Base-by-base conservation (phyloP, 1,140 invertebrate species). In the Helicoverpa zea region DNA sequence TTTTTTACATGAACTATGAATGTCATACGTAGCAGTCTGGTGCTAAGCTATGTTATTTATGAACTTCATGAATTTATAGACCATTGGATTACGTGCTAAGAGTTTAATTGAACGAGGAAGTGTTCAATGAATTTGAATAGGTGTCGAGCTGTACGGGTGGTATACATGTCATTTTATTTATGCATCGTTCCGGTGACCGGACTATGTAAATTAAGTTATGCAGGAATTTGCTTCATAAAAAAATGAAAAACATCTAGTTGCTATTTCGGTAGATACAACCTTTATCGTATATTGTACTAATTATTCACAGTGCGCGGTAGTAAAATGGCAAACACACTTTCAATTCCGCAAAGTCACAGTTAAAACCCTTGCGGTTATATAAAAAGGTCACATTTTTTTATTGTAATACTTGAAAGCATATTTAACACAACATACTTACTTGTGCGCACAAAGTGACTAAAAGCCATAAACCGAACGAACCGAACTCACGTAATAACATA, bases 391-490 rank as follows among this genome's bases (percentile, higher is more conserved):
- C 47, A 63, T 30, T 51, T 23, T 29, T 29, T 43, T 47, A 64
- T 43, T n/a, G 13, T 18, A 64, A 64, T 29, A 59, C 11, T 47
- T 16, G 18, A 72, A 49, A 30, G 29, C 3, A 70, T 68, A 35
- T 81, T 74, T 72, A 52, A 56, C 35, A 77, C 52, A 81, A 73
- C 70, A 72, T 84, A 76, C 70, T 61, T 84, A 76, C 70, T 61
- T 78, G 51, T 66, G 35, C 64, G 18, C 74, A 92, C 87, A 90
- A 91, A 91, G 88, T 91, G 87, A 83, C 82, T 83, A 87, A 86
- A 85, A 86, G 88, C 85, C 79, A 91, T 93, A 92, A 93, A 90
- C 85, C 81, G 86, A 86, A 86, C 75, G 84, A 93, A 90, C 84
- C 81, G 74, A 77, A 81, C 73, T 78, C 74, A 84, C 75, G 84